These are phyloP conservation scores for Syngnathus scovelli DNA, from an alignment of 2,113 vertebrate genomes.

Conservation along the genomic window DNA sequence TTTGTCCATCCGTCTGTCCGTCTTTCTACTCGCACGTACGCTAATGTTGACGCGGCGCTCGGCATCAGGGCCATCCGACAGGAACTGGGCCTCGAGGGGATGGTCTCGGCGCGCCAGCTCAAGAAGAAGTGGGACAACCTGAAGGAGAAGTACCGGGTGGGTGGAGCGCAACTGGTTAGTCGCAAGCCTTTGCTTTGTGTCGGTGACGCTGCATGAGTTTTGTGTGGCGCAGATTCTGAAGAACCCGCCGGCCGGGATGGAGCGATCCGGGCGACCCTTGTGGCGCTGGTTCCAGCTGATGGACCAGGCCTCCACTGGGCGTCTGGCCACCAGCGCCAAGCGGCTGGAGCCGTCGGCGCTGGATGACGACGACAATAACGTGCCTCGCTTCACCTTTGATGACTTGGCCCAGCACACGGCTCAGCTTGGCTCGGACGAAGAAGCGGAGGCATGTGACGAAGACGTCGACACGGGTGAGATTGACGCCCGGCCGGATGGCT, in stretches of 20 bases:
- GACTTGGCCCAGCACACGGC: neutral
- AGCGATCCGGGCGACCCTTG: constrained; percentile 27
- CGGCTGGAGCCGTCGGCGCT: constrained; percentile 17
- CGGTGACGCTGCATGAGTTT: neutral
- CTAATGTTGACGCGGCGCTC: neutral
- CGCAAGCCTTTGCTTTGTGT: no score
- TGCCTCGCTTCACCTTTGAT: neutral
- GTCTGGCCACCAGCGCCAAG: constrained; percentile 29
- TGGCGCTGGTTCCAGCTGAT: constrained; percentile 64
- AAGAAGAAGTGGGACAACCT: constrained; percentile 69
- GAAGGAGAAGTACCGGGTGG: constrained; percentile 60
- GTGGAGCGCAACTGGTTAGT: neutral
- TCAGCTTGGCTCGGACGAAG: neutral
- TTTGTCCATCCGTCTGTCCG: neutral
- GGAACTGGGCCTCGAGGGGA: constrained; percentile 58
- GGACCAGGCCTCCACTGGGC: constrained; percentile 52
- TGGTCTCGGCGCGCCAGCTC: constrained; percentile 51
- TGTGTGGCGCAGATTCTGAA: constrained; percentile 42
- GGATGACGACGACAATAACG: constrained; percentile 12
- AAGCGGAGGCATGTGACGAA: neutral
- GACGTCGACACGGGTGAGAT: neutral
- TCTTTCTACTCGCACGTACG: no score
- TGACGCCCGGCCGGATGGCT: no score
- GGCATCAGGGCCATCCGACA: constrained; percentile 49
- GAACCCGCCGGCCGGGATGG: constrained; percentile 41